Evolutionary conservation across 1,140 invertebrate genomes (phyloP), one percentile per base, ranked within the genome.

Genomic region (Heliconius nattereri): DNA sequence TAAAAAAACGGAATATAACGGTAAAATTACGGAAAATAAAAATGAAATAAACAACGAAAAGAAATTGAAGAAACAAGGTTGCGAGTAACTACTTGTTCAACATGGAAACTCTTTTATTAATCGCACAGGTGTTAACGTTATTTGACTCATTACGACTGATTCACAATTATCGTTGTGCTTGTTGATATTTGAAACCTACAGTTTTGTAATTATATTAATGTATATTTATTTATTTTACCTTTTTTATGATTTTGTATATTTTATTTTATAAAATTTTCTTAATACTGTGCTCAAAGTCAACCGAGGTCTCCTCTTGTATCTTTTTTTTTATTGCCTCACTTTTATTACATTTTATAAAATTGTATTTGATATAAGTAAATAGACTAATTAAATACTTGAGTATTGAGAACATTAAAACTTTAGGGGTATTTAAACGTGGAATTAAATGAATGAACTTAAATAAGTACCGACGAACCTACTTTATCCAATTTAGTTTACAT

Each of bases 101-200:
- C 20, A 52, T 19, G 19, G 49, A 52, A 52, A 20, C 49, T 52
- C 20, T 9, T 60, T 60, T 7, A 23, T 60, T 3, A 60, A 11
- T 60, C n/a, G 54, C 54, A 20, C 54, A 60, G 19, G 54, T 60
- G 54, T 60, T n/a, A n/a, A 60, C 23, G 7, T 60, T 60, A 60
- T 52, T 60, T 60, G 54, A 60, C 7, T 60, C 54, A 60, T 60
- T 60, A 60, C 54, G 20, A 11, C 54, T 60, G 54, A 60, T 60
- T 60, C 54, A 60, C 26, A 23, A 23, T 60, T 60, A 60, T 60
- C n/a, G 54, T 60, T n/a, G 6, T 54, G 8, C 16, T 60, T 60
- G 7, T 60, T n/a, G 20, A 60, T 60, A 23, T 23, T 60, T 23
- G 23, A 26, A 23, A 60, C 20, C n/a, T 11, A 23, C 23, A 9